Base-by-base conservation (phyloP, 2,888 invertebrate species). In the Incurvaria masculella region DNA sequence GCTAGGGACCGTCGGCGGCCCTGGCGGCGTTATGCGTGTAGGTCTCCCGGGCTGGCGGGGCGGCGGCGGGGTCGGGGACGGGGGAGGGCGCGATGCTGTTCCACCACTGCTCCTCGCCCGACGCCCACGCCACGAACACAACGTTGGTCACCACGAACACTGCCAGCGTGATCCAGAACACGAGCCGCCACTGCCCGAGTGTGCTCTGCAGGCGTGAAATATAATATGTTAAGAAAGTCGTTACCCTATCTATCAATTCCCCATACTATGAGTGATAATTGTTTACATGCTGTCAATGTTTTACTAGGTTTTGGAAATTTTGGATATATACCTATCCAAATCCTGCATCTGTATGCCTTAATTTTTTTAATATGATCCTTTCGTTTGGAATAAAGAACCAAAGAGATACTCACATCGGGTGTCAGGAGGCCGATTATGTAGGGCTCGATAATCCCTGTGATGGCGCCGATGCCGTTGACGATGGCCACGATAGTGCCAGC, bases 81-180 rank as follows among this genome's bases (percentile, higher is more conserved):
- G 64, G n/a, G n/a, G n/a, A n/a, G n/a, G n/a, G 10, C 18, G 10
- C 10, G 5, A 72, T 69, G 51, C 81, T 80, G 65, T 91, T 89
- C 89, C 91, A 93, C 60, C 83, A 81, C 57, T 93, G 90, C 26
- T 87, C 82, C 46, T 91, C 88, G 0, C 88, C 91, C 11, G 88
- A 88, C 0, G 88, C 91, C 72, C 84, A 89, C 8, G 87, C 60
- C 1, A 87, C 72, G 64, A 87, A 94, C 8, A 91, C 74, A 2
- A 87, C 52, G 63, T 89, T 89, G 0, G 91, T 87, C 1, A 83
- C 58, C n/a, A 84, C 65, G 60, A 91, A 87, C 1, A 91, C 84
- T 0, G 68, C 85, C 19, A 89, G 76, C 4, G 90, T 84, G 56
- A 92, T 86, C 88, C 91, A 91, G 67, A 93, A 92, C 1, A 92